Conservation (phyloP, 2,888 invertebrate species). For the Notodonta ziczac region DNA sequence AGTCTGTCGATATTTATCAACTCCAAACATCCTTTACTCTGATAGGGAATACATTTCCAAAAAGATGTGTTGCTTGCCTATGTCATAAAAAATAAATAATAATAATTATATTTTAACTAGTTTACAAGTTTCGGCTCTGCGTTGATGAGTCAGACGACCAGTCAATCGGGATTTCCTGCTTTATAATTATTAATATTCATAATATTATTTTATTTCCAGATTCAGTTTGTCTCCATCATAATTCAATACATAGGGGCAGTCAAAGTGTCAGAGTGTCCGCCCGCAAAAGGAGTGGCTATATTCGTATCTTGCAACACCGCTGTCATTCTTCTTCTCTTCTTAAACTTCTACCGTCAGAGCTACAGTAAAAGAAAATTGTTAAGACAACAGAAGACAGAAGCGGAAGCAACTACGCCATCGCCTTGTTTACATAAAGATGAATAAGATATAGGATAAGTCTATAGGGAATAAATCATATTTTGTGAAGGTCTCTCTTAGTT, state of each 20-base stretch:
- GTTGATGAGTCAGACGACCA: too few species aligned
- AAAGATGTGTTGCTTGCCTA: too few species aligned
- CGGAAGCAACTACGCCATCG: conserved; percentile 15
- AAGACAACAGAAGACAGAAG: conserved; percentile 1
- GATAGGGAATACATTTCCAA: too few species aligned
- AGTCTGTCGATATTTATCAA: too few species aligned
- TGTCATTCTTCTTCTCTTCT: conserved; percentile 86
- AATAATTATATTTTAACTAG: too few species aligned
- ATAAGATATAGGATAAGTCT: conserved; percentile 8
- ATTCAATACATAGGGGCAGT: conserved; percentile 80
- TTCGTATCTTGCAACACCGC: conserved; percentile 83
- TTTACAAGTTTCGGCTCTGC: too few species aligned
- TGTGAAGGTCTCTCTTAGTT: too few species aligned
- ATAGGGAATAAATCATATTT: too few species aligned
- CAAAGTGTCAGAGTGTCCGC: conserved; percentile 84
- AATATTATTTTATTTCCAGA: conserved; percentile 64
- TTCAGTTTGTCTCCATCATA: conserved; percentile 86
- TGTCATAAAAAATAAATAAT: too few species aligned
- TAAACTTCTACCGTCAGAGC: conserved; percentile 85
- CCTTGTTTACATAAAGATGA: conserved; percentile 34
- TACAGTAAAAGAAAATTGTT: conserved; percentile 50
- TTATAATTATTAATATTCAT: too few species aligned
- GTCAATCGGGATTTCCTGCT: too few species aligned
- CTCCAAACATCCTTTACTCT: too few species aligned
- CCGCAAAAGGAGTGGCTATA: conserved; percentile 81